Conservation (phyloP, 2,113 vertebrate species). For the Cyprinodon tularosa region DNA sequence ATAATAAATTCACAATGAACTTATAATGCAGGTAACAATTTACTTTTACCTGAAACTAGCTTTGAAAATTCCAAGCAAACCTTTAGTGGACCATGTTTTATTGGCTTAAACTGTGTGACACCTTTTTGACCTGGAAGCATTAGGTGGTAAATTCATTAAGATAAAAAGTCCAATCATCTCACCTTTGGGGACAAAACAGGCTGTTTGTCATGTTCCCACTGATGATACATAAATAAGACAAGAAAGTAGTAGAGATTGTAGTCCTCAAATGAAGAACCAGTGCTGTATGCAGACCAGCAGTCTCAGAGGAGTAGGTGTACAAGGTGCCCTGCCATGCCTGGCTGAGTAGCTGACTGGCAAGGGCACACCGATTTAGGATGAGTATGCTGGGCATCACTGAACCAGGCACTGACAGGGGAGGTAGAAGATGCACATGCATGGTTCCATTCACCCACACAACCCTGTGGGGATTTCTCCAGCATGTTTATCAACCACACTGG, state of each 20-base stretch:
- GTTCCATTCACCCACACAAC: conserved; percentile 35
- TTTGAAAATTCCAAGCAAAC: not conserved
- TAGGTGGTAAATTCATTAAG: conserved; percentile 65
- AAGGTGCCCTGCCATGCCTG: conserved; percentile 45
- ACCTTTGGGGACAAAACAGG: conserved; percentile 43
- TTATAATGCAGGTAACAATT: too few species aligned
- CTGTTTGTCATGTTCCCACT: conserved; percentile 39
- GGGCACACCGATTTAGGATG: conserved; percentile 69
- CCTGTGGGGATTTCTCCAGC: conserved; percentile 44
- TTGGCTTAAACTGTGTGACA: conserved; percentile 44
- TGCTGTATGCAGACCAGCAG: conserved; percentile 1
- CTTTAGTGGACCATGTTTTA: conserved; percentile 23
- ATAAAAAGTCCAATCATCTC: conserved; percentile 66
- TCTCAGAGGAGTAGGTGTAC: conserved; percentile 51
- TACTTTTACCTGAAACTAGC: too few species aligned
- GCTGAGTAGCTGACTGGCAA: conserved; percentile 67
- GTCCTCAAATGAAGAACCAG: not conserved
- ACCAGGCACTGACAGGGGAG: conserved; percentile 46
- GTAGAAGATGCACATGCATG: conserved; percentile 39
- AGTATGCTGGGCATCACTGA: conserved; percentile 63
- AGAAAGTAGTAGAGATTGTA: not conserved
- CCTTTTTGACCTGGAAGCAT: conserved; percentile 50
- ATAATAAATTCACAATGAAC: not conserved
- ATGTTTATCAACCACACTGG: conserved; percentile 2
- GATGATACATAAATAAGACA: conserved; percentile 32